Conservation (phyloP, 2,888 invertebrate species). For the Acronicta psi region DNA sequence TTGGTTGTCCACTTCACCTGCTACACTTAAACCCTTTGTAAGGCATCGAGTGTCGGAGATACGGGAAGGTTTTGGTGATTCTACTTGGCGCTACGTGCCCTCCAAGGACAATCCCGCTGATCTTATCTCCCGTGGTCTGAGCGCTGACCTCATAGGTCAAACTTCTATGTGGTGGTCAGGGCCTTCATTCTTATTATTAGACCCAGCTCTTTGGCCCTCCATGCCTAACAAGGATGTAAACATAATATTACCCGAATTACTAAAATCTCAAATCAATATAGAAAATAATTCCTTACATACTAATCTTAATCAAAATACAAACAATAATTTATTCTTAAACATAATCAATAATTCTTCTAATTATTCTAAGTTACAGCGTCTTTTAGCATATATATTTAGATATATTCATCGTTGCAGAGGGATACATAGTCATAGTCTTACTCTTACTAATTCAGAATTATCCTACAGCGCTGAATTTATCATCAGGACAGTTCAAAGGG, state of each 20-base stretch:
- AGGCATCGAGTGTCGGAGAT: too few species aligned
- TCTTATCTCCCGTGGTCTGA: background rate
- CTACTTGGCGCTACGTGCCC: too few species aligned
- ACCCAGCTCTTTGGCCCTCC: slow-evolving; percentile 3
- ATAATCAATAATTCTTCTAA: slow-evolving; percentile 12
- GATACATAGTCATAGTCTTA: too few species aligned
- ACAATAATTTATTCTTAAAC: slow-evolving; percentile 1
- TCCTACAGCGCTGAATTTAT: too few species aligned
- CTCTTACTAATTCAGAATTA: too few species aligned
- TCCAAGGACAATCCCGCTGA: too few species aligned
- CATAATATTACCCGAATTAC: background rate
- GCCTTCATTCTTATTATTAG: slow-evolving; percentile 1
- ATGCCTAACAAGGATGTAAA: slow-evolving; percentile 5
- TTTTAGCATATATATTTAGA: background rate
- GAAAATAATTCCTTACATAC: slow-evolving; percentile 4
- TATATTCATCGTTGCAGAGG: background rate
- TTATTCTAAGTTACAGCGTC: background rate
- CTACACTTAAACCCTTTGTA: too few species aligned
- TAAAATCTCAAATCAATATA: background rate
- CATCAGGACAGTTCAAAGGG: too few species aligned
- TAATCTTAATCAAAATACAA: background rate
- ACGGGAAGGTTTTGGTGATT: too few species aligned
- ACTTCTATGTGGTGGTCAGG: slow-evolving; percentile 7
- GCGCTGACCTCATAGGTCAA: slow-evolving; percentile 3
- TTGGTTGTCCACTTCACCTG: too few species aligned